A percentile compares a stretch with the other conserved stretches of the same genome.
Conservation (phyloP, 1,140 invertebrate genomes). For the Macrosteles quadrilineatus region DNA sequence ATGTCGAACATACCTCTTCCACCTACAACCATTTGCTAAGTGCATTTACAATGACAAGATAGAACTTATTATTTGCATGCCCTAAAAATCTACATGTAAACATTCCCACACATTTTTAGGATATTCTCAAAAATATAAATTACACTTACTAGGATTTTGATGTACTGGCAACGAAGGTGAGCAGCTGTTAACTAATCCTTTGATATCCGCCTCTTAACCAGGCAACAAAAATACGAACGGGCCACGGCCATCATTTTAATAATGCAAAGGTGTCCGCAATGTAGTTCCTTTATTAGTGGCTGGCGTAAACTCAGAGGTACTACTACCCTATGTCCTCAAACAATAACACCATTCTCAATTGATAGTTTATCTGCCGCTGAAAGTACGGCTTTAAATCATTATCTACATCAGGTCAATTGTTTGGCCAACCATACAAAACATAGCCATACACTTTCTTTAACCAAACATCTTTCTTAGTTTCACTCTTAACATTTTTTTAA, state of each 20-base stretch:
- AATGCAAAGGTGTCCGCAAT: constrained; percentile 34
- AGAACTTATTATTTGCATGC: not conserved
- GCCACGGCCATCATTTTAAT: constrained; percentile 37
- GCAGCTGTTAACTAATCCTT: constrained; percentile 7
- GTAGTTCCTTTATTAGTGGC: constrained; percentile 30
- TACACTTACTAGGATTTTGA: constrained; percentile 18
- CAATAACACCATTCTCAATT: constrained; percentile 9
- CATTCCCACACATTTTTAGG: not conserved
- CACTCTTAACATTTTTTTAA: constrained; percentile 7
- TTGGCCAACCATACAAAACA: constrained; percentile 13
- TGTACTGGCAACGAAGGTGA: not conserved
- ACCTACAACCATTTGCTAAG: constrained; percentile 24
- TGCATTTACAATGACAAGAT: constrained; percentile 16
- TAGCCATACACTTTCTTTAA: not conserved
- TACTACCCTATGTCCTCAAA: constrained; percentile 28
- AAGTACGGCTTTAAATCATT: constrained; percentile 9
- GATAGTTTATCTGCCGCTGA: constrained; percentile 16
- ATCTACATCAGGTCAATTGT: not conserved
- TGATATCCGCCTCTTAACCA: too few relatives aligned
- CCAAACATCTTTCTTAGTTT: constrained; percentile 24
- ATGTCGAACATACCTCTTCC: constrained; percentile 14
- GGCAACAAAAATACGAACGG: constrained; percentile 26
- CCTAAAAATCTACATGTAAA: constrained; percentile 14
- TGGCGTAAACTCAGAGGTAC: constrained; percentile 28
- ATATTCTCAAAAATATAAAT: not conserved